Conservation (phyloP, 2,888 invertebrate genomes). For the Trissolcus brochymenae region DNA sequence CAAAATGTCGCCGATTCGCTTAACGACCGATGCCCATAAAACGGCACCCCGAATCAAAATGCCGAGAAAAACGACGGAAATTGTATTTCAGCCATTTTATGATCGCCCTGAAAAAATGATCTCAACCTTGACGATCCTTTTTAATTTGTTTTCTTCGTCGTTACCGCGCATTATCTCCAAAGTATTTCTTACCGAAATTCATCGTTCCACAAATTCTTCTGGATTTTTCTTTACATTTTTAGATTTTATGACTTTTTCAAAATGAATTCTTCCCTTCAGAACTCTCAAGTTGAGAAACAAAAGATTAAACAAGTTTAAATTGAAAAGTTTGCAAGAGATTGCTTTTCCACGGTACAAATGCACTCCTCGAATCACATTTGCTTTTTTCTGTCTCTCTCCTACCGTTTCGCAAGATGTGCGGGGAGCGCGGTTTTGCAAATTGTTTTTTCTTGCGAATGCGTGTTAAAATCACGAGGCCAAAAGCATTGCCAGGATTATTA, state of each 20-base stretch:
- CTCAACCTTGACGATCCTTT: not conserved
- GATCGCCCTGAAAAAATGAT: conserved; percentile 6
- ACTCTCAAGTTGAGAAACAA: not conserved
- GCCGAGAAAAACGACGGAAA: conserved; percentile 45
- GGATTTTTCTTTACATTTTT: too few species aligned
- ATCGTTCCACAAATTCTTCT: not conserved
- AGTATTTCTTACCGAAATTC: not conserved
- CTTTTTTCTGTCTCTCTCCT: not conserved
- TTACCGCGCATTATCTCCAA: not conserved
- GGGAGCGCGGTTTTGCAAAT: conserved; percentile 16
- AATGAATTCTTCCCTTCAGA: not conserved
- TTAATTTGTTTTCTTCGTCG: not conserved
- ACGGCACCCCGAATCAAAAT: conserved; percentile 21
- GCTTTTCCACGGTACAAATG: too few species aligned
- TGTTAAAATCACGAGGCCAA: conserved; percentile 8
- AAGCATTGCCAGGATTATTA: conserved; percentile 17
- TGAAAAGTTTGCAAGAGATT: too few species aligned
- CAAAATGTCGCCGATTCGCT: conserved; percentile 50
- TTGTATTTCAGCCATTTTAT: conserved; percentile 54
- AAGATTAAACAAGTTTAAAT: too few species aligned
- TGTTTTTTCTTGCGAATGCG: conserved; percentile 28
- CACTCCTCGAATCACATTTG: too few species aligned
- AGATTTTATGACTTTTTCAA: too few species aligned
- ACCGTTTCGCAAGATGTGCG: not conserved
- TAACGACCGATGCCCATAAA: conserved; percentile 46